Base-by-base conservation (phyloP, 2,888 invertebrate genomes). In the Argyresthia albistria region DNA sequence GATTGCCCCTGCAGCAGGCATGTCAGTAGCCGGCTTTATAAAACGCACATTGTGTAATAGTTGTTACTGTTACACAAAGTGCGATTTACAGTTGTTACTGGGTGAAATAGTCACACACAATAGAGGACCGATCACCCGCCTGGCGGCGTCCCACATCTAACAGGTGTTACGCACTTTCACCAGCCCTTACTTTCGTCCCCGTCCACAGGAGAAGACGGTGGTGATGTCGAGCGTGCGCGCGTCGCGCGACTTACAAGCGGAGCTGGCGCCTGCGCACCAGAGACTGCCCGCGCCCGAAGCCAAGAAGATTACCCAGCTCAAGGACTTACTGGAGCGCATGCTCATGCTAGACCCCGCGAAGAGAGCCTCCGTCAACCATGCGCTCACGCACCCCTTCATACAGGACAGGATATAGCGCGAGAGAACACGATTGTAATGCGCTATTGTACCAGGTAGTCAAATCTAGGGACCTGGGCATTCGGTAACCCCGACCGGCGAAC, bases 181-280 rank as follows among this genome's bases (percentile, higher is more conserved):
- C 11, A 35, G 42, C n/a, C 35, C 15, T 53, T 4, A 39, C 36
- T 15, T 8, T 12, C 43, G 11, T 12, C 16, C 58, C 4, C 65
- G 59, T 59, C 86, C 87, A n/a, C 86, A 98, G 98, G 98, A 98
- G 75, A 99, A 99, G 88, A 90, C 98, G 50, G 97, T 98, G n/a
- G 93, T 97, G 46, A 93, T 99, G 91, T 92, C 97, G 46, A 95
- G 95, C 50, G 93, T 99, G 58, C 95, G 95, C 66, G 91, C 95
- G 10, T 90, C 91, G 1, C 90, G 98, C 37, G 97, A 98, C 72
- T 88, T 99, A 54, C 93, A 94, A 63, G 86, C 92, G 0, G 98
- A 99, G 72, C 87, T 99, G 58, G 91, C 96, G 53, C 88, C 88
- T 0, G 95, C 96, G 8, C 95, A 95, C 65, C 97, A 97, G 74